phyloP scores from a whole-genome alignment of 1,140 invertebrate species.

The Papilio aristodemus region DNA sequence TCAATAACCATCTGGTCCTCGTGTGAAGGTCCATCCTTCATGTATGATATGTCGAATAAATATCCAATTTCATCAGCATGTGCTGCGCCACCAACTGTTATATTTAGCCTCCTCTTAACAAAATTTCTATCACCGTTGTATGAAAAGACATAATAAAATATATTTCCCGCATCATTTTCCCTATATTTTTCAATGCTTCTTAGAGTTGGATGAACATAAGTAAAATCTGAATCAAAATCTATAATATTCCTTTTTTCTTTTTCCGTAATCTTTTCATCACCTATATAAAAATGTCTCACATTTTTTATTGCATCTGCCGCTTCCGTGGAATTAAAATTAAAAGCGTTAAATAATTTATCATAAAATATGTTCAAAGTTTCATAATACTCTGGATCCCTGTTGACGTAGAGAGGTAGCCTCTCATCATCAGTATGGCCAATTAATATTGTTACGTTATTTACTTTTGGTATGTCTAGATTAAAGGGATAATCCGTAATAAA shows the following conservation, averaged over 20 bases:
- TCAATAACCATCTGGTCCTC: slow-evolving; percentile 8
- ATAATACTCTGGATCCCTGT: neutral
- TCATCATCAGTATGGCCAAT: slow-evolving; percentile 11
- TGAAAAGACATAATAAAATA: slow-evolving; percentile 40
- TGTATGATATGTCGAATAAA: slow-evolving; percentile 34
- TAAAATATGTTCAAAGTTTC: neutral
- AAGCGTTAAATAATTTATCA: neutral
- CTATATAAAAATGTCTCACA: slow-evolving; percentile 25
- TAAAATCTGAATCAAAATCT: slow-evolving; percentile 36
- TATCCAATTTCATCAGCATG: slow-evolving; percentile 42
- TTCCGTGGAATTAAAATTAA: neutral
- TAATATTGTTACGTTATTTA: slow-evolving; percentile 4
- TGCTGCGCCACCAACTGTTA: slow-evolving; percentile 34
- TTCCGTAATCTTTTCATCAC: slow-evolving; percentile 18
- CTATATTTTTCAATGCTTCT: slow-evolving; percentile 36
- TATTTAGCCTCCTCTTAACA: slow-evolving; percentile 14
- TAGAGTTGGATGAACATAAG: slow-evolving; percentile 32
- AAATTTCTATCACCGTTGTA: slow-evolving; percentile 37
- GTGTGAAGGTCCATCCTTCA: neutral
- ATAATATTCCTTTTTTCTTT: neutral
- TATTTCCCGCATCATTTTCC: slow-evolving; percentile 21
- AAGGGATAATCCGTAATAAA: slow-evolving; percentile 16
- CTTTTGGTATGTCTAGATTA: slow-evolving; percentile 24
- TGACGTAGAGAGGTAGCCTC: neutral
- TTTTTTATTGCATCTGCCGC: neutral